Percentiles rank a stretch among this genome's conserved stretches.
phyloP scores from a whole-genome alignment of 2,113 vertebrate genomes.

The Azemiops feae region DNA sequence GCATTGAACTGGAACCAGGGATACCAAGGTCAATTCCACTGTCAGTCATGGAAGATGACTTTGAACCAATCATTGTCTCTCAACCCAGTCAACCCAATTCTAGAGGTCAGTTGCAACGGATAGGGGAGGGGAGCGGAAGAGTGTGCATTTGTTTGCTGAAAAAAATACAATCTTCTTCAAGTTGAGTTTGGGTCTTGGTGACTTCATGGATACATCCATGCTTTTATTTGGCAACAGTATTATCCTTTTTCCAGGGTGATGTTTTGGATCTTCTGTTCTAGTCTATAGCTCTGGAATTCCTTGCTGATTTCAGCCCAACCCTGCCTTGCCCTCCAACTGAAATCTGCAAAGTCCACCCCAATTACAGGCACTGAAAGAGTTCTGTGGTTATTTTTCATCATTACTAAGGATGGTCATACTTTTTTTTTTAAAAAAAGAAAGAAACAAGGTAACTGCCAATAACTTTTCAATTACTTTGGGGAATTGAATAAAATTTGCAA shows the following conservation, averaged over 20 bases:
- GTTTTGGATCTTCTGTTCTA: background rate
- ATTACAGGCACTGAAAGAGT: background rate
- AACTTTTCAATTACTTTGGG: background rate
- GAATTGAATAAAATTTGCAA: background rate
- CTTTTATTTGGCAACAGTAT: background rate
- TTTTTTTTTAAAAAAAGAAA: background rate
- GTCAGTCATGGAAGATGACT: background rate
- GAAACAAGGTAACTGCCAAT: background rate
- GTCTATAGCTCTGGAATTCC: background rate
- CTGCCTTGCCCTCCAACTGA: background rate
- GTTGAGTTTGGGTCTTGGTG: background rate
- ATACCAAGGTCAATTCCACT: background rate
- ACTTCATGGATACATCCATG: background rate
- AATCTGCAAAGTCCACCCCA: background rate
- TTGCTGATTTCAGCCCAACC: background rate
- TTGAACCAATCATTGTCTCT: background rate
- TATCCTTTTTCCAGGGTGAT: background rate
- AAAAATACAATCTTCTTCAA: background rate
- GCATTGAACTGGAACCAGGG: background rate
- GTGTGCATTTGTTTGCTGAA: background rate
- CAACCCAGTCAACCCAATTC: background rate
- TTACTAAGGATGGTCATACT: background rate
- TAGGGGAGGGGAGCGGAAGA: background rate
- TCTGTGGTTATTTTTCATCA: background rate
- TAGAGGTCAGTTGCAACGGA: background rate